These are phyloP conservation scores for Drosophila sordidula DNA, from an alignment of 2,888 invertebrate genomes.

Conservation along the genomic window DNA sequence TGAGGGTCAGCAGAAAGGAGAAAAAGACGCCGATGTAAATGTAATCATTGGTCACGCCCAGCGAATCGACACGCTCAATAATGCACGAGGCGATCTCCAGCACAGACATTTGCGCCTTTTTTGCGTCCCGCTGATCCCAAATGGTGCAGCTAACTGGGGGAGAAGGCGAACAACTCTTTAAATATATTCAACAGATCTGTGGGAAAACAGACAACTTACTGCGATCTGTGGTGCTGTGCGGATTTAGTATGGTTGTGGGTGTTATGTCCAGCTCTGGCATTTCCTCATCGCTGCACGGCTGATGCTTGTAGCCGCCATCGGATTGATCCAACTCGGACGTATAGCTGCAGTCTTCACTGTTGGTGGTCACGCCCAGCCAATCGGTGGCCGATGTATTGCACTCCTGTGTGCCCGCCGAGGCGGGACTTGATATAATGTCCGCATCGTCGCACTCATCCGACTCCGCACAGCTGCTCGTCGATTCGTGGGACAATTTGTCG, in stretches of 20 bases:
- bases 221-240: slow-evolving; percentile 90
- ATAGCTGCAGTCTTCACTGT: slow-evolving; percentile 91
- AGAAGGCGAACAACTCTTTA: not conserved
- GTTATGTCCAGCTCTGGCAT: slow-evolving; percentile 88
- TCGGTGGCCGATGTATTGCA: slow-evolving; percentile 90
- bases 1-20: slow-evolving; percentile 87
- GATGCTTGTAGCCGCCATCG: slow-evolving; percentile 87
- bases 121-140: slow-evolving; percentile 95
- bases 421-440: slow-evolving; percentile 88
- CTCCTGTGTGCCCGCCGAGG: slow-evolving; percentile 85
- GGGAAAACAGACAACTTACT: slow-evolving; percentile 85
- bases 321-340: slow-evolving; percentile 91
- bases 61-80: slow-evolving; percentile 94
- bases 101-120: slow-evolving; percentile 96
- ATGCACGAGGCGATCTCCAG: slow-evolving; percentile 97
- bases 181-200: not conserved
- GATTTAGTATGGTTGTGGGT: slow-evolving; percentile 91
- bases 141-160: slow-evolving; percentile 96
- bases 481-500: slow-evolving; percentile 46
- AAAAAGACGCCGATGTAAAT: slow-evolving; percentile 89
- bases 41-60: slow-evolving; percentile 92
- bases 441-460: slow-evolving; percentile 86
- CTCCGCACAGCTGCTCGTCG: slow-evolving; percentile 79
- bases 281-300: slow-evolving; percentile 85
- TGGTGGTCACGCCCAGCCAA: slow-evolving; percentile 95